Evolutionary conservation across 2,797 vertebrate species (phyloP).

Genomic region (Melanotaenia pygmaea): DNA sequence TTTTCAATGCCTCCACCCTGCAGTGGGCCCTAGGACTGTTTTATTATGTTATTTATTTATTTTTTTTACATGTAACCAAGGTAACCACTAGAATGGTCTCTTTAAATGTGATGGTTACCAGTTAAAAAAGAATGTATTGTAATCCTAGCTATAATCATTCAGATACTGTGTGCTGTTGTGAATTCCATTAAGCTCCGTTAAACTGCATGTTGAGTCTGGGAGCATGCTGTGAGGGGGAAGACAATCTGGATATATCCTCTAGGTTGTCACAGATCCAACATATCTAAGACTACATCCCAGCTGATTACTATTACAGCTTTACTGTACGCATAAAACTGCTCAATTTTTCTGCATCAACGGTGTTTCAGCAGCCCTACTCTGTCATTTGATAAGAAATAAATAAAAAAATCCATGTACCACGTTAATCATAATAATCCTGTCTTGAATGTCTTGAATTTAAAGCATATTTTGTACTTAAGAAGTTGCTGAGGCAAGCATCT

Average conservation of each 20-base stretch:
- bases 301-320: slow-evolving; percentile 34
- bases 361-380: slow-evolving; percentile 35
- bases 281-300: slow-evolving; percentile 54
- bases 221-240: slow-evolving; percentile 20
- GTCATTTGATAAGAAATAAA: slow-evolving; percentile 46
- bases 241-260: slow-evolving; percentile 54
- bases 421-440: slow-evolving; percentile 74
- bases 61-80: not conserved
- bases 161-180: not conserved
- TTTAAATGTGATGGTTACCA: not conserved
- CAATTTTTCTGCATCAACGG: slow-evolving; percentile 62
- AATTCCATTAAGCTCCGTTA: slow-evolving; percentile 24
- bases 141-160: slow-evolving; percentile 1
- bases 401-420: slow-evolving; percentile 24
- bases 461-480: slow-evolving; percentile 37
- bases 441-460: slow-evolving; percentile 54
- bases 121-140: not conserved
- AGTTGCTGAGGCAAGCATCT: slow-evolving; percentile 58
- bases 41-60: not conserved
- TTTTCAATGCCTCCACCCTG: too few species aligned
- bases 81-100: not conserved
- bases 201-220: slow-evolving; percentile 15
- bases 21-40: not conserved
- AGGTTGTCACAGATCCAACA: slow-evolving; percentile 48
- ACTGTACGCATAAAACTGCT: slow-evolving; percentile 43